Evolutionary conservation across 2,888 invertebrate genomes (phyloP), one percentile per base, ranked within the genome.

Genomic region (Oligia latruncula): DNA sequence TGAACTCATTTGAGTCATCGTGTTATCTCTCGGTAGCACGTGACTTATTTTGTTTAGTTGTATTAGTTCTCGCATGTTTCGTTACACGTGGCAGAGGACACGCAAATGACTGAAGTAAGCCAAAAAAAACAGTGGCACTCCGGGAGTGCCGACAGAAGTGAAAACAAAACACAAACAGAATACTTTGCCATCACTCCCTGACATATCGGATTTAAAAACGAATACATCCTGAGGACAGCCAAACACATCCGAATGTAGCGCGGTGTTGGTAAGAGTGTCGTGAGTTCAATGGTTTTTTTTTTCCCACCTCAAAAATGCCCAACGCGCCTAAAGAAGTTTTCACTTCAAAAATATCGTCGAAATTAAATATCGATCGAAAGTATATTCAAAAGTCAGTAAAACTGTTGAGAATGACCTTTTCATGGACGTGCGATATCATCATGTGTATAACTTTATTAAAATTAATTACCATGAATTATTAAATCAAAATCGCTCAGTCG

Each of bases 1-100:
- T 85, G 80, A 71, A 79, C 74, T 40, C 71, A 49, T 78, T 74
- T 74, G 65, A 75, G 65, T 71, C 43, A 76, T 74, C 49, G 17
- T 20, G 55, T 79, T 80, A 80, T 87, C 76, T 78, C 11, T 70
- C 5, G 0, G n/a, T 58, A n/a, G 64, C 77, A 65, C 52, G 64
- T 75, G 58, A 29, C 70, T 40, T 5, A 35, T 58, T 35, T 49
- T 60, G 46, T 72, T 49, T 67, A 40, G 49, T 52, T 46, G 17
- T 35, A 60, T 15, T 66, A 64, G 52, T 72, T 55, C 29, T 35
- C 68, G 52, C 35, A 66, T 81, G 43, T 76, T 65, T 17, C 5
- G 0, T 64, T 60, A 43, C 55, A 77, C 55, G 65, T 78, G 67
- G 13, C 20, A 29, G 15, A 71, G 1, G 60, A 46, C 8, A 29